Evolutionary conservation across 2,888 invertebrate genomes (phyloP), one percentile per base, ranked within the genome.

Genomic region (Oxyteleia sp.): DNA sequence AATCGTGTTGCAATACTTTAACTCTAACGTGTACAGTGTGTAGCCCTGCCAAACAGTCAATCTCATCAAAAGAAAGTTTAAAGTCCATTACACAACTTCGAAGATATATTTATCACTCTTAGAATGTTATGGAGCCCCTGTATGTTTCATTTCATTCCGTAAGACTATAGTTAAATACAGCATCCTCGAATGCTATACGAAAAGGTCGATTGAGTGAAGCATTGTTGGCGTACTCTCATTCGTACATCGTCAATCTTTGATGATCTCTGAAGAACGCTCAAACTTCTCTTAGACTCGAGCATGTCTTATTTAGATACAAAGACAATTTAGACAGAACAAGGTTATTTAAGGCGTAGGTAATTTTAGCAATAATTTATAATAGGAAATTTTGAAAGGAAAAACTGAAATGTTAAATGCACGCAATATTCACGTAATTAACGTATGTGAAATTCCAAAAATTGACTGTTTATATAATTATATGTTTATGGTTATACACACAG

Each of bases 141-240:
- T 49, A 1, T 51, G 76, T 78, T 81, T 83, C 74, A 76, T 85
- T 83, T 61, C 76, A 81, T 83, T 83, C 64, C 55, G 35, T 64
- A 11, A 53, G 71, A 74, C 51, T 64, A 74, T 76, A 63, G 61
- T 80, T 83, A 84, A 83, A 82, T 66, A 59, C 63, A 61, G 69
- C 55, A 35, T 26, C 5, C 23, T 2, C 2, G 35, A 66, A 71
- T 53, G 61, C 61, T 53, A 63, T 16, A 49, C 23, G 32, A 69
- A 69, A 43, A 57, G 45, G 35, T 53, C 32, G 45, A 55, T 55
- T 32, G 47, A 53, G 16, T 53, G 20, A 18, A 10, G 18, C 45
- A 32, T 68, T 55, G 53, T 51, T 26, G 38, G 53, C 35, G 38
- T 38, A 18, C 38, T 66, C 51, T 23, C 38, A 23, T 64, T 38